These are phyloP conservation scores for Acanthochromis polyacanthus DNA, from an alignment of 2,113 vertebrate species.

Conservation along the genomic window DNA sequence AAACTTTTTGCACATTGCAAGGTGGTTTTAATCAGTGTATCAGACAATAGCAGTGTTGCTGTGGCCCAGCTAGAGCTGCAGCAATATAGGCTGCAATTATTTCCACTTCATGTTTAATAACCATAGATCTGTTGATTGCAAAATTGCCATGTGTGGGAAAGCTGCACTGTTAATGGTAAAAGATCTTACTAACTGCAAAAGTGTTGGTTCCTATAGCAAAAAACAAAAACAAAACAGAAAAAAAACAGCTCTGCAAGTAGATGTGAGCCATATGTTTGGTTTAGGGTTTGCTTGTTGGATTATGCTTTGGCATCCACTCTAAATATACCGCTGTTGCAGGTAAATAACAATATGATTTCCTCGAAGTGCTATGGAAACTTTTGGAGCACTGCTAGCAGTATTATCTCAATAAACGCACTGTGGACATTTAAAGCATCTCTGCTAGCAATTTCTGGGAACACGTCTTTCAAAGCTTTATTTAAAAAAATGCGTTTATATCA, in stretches of 20 bases:
- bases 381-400: background rate
- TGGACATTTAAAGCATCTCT: constrained; percentile 16
- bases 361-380: constrained; percentile 32
- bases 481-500: background rate
- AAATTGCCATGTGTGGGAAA: constrained; percentile 51
- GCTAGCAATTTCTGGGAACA: background rate
- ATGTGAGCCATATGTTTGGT: constrained; percentile 39
- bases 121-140: constrained; percentile 40
- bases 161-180: constrained; percentile 23
- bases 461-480: constrained; percentile 15
- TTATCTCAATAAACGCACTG: constrained; percentile 19
- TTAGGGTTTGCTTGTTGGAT: background rate
- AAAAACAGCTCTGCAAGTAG: constrained; percentile 7
- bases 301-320: constrained; percentile 25
- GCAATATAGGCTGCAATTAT: constrained; percentile 50
- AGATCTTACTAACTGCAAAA: background rate
- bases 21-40: constrained; percentile 51
- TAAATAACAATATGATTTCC: constrained; percentile 17
- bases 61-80: constrained; percentile 17
- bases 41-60: constrained; percentile 31
- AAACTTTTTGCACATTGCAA: constrained; percentile 21
- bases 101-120: constrained; percentile 57
- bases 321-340: constrained; percentile 26
- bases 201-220: constrained; percentile 5
- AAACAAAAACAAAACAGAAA: too few relatives aligned